Evolutionary conservation across 2,888 invertebrate species (phyloP).

Genomic region (Carpatolechia fugitivella): DNA sequence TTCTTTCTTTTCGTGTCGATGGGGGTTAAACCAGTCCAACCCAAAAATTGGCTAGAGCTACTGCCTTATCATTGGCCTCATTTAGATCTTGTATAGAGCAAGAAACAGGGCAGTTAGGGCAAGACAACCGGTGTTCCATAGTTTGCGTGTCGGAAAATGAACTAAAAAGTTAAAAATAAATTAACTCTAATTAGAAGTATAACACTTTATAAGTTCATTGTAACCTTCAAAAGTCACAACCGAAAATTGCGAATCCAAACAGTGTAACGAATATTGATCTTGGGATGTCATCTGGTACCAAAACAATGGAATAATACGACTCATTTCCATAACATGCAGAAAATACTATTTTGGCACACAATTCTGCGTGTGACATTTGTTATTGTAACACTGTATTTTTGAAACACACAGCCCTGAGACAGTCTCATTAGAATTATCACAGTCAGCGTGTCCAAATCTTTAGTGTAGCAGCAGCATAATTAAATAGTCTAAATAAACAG

Average conservation of each 20-base stretch:
- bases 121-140: no score
- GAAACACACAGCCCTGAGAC: not conserved
- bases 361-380: not conserved
- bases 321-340: not conserved
- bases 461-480: not conserved
- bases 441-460: not conserved
- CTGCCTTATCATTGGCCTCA: no score
- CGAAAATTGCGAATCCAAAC: not conserved
- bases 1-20: no score
- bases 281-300: not conserved
- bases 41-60: no score
- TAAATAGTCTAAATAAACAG: no score
- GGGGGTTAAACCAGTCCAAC: no score
- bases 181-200: not conserved
- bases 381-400: not conserved
- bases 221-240: not conserved
- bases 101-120: no score
- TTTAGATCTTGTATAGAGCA: no score
- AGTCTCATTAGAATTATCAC: not conserved
- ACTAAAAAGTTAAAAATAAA: not conserved
- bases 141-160: no score
- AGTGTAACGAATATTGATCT: not conserved
- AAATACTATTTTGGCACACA: not conserved
- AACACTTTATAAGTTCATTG: no score
- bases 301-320: not conserved